A percentile compares a stretch with the other conserved stretches of the same genome.
phyloP scores from a whole-genome alignment of 2,888 invertebrate genomes.

The Entomobrya proxima region DNA sequence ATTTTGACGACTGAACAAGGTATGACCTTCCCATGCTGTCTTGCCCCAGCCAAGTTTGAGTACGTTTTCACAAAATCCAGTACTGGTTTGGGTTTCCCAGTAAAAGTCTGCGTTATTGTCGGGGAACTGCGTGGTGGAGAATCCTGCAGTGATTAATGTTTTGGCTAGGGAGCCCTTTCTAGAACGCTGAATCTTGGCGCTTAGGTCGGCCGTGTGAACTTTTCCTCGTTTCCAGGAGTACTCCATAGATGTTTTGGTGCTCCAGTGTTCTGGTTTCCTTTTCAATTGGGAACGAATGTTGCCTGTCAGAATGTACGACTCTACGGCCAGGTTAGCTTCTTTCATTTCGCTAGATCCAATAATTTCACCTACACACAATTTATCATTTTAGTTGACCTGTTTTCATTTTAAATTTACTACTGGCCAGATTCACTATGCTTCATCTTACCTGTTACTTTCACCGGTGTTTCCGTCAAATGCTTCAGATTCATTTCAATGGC shows the following conservation, averaged over 20 bases:
- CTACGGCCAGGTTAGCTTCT: slow-evolving; percentile 72
- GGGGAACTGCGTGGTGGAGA: slow-evolving; percentile 73
- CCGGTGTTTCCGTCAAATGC: slow-evolving; percentile 76
- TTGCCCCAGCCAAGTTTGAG: slow-evolving; percentile 74
- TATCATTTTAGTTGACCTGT: neutral
- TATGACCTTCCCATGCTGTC: slow-evolving; percentile 75
- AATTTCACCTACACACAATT: slow-evolving; percentile 72
- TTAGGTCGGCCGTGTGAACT: slow-evolving; percentile 74
- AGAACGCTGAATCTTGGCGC: slow-evolving; percentile 74
- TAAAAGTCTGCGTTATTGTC: slow-evolving; percentile 75
- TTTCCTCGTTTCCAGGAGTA: slow-evolving; percentile 75
- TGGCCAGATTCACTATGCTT: no score
- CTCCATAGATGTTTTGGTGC: slow-evolving; percentile 75
- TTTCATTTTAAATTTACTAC: slow-evolving; percentile 7
- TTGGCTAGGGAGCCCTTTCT: slow-evolving; percentile 74
- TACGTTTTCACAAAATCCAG: slow-evolving; percentile 76
- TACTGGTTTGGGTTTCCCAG: slow-evolving; percentile 75
- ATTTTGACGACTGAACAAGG: slow-evolving; percentile 75
- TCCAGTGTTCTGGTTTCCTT: slow-evolving; percentile 73
- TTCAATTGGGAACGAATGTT: slow-evolving; percentile 73
- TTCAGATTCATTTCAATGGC: slow-evolving; percentile 76
- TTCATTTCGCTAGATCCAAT: slow-evolving; percentile 72
- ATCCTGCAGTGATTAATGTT: slow-evolving; percentile 67
- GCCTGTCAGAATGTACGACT: slow-evolving; percentile 75
- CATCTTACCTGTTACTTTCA: slow-evolving; percentile 76